Evolutionary conservation across 2,113 vertebrate species (phyloP).

Genomic region (Hippopotamus amphibius): DNA sequence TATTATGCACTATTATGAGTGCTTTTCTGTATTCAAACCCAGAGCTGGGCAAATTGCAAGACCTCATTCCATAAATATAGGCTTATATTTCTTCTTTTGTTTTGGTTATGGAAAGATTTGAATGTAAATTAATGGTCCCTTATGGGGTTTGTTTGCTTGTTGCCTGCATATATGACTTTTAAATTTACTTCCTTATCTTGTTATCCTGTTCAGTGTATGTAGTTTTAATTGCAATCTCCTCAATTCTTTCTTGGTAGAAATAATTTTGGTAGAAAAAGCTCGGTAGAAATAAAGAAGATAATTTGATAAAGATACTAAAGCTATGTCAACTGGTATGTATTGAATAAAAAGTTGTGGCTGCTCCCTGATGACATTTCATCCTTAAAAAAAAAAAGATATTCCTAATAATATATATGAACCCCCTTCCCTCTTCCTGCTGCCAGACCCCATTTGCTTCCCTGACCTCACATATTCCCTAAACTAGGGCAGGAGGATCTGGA

Average conservation of each 20-base stretch:
- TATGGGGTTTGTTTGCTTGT: not conserved
- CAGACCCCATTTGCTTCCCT: not conserved
- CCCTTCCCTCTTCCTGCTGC: not conserved
- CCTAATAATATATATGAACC: not conserved
- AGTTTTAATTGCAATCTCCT: constrained; percentile 4
- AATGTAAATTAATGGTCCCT: not conserved
- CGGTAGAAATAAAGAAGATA: not conserved
- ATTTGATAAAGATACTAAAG: not conserved
- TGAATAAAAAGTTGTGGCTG: not conserved
- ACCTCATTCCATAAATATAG: not conserved
- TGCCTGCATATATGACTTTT: constrained; percentile 18
- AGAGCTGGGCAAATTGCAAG: not conserved
- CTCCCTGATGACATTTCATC: not conserved
- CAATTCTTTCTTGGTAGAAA: constrained; percentile 12
- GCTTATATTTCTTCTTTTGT: not conserved
- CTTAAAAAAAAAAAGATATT: constrained; percentile 1
- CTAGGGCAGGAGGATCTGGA: not conserved
- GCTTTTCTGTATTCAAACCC: constrained; percentile 29
- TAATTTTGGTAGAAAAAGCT: not conserved
- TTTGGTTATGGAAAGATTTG: constrained; percentile 14
- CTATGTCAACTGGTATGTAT: not conserved
- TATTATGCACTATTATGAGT: not conserved
- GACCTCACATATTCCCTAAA: not conserved
- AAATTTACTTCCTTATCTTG: constrained; percentile 18
- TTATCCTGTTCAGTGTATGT: not conserved